Evolutionary conservation across 2,113 vertebrate genomes (phyloP).

Genomic region (Clarias magur): DNA sequence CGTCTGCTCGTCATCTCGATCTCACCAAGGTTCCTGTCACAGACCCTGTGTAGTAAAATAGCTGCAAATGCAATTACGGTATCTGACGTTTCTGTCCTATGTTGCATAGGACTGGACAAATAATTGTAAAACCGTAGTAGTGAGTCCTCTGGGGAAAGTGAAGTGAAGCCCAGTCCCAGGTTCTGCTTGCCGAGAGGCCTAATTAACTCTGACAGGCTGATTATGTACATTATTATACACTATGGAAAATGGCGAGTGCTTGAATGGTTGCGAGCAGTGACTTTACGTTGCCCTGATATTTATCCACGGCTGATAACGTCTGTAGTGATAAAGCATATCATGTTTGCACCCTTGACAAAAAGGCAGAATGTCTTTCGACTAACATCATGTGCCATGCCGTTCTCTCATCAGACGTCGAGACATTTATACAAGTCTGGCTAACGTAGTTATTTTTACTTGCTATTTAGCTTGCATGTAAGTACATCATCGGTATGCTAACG

Average conservation of each 20-base stretch:
- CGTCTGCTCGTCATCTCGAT: background rate
- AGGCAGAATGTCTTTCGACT: background rate
- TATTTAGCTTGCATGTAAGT: background rate
- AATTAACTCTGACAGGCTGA: background rate
- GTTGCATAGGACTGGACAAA: background rate
- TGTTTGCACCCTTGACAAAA: background rate
- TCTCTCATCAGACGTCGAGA: background rate
- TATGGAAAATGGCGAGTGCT: background rate
- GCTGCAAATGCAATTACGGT: background rate
- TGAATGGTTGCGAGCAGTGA: background rate
- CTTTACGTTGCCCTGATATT: background rate
- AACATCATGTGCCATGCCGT: background rate
- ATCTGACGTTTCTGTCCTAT: background rate
- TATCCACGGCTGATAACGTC: background rate
- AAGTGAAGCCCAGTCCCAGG: background rate
- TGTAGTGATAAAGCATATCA: background rate
- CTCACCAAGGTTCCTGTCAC: background rate
- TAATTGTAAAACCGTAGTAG: background rate
- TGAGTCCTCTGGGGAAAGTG: background rate
- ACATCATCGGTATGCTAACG: background rate
- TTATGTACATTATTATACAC: conserved; percentile 1
- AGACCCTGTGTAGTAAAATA: background rate
- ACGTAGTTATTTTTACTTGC: background rate
- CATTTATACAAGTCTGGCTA: background rate
- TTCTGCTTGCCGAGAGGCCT: background rate